Evolutionary conservation across 1,140 invertebrate species (phyloP).

Genomic region (Leucophenga varia): DNA sequence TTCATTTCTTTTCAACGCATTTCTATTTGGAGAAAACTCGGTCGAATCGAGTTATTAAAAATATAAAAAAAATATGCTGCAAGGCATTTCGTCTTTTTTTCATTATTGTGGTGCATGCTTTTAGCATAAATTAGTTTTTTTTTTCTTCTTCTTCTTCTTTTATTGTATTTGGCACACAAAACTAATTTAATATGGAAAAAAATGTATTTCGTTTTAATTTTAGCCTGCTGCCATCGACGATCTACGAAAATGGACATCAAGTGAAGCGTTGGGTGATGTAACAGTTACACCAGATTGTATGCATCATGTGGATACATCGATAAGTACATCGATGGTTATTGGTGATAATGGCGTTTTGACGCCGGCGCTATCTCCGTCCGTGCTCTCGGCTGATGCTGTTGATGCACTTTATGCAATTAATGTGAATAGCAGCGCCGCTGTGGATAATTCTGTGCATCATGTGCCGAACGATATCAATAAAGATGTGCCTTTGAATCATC

Average conservation of each 20-base stretch:
- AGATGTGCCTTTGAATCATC: constrained; percentile 75
- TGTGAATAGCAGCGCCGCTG: constrained; percentile 36
- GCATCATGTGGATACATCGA: constrained; percentile 57
- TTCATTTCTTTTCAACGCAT: too few species aligned
- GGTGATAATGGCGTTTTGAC: constrained; percentile 49
- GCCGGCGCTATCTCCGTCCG: constrained; percentile 53
- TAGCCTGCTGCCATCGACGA: constrained; percentile 79
- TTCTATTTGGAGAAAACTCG: too few species aligned
- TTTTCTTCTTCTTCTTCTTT: too few species aligned
- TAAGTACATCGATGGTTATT: constrained; percentile 47
- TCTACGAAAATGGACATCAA: constrained; percentile 79
- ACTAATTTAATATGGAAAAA: not conserved
- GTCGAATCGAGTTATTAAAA: too few species aligned
- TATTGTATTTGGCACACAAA: too few species aligned
- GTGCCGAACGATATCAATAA: constrained; percentile 58
- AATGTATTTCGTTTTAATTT: constrained; percentile 12
- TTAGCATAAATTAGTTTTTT: too few species aligned
- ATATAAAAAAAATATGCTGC: too few species aligned
- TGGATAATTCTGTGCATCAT: constrained; percentile 43
- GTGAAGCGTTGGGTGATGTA: constrained; percentile 78
- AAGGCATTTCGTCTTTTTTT: too few species aligned
- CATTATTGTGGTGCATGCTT: too few species aligned
- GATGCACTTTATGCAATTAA: constrained; percentile 47
- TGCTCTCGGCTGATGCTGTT: constrained; percentile 48
- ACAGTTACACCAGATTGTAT: constrained; percentile 76